A percentile compares a stretch with the other conserved stretches of the same genome.
phyloP scores from a whole-genome alignment of 2,797 vertebrate species.

The Crocodylus rhombifer region DNA sequence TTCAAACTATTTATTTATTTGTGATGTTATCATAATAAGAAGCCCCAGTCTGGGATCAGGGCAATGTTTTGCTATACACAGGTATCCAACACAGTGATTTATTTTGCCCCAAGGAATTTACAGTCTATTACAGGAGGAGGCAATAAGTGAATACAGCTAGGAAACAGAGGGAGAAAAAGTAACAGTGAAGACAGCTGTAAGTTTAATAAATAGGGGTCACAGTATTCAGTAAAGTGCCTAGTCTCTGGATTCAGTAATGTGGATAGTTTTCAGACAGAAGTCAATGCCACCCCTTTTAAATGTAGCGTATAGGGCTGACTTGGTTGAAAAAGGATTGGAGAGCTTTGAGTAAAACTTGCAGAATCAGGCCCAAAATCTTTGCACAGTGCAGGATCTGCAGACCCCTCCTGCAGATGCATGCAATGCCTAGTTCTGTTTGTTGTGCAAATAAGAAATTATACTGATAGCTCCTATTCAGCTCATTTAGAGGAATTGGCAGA shows the following conservation, averaged over 20 bases:
- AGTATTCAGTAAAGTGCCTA: neutral
- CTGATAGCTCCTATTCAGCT: neutral
- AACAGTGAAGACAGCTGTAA: neutral
- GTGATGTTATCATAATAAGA: neutral
- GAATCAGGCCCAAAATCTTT: slow-evolving; percentile 25
- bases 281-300: slow-evolving; percentile 15
- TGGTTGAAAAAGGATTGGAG: neutral
- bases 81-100: neutral
- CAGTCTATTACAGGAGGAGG: neutral
- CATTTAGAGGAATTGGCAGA: neutral
- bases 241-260: neutral
- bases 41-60: neutral
- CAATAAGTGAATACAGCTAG: neutral
- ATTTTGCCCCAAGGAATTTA: neutral
- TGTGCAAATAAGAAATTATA: slow-evolving; percentile 40
- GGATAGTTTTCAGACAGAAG: neutral
- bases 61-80: neutral
- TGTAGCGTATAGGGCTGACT: neutral
- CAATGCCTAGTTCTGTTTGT: slow-evolving; percentile 51
- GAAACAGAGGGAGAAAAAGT: neutral
- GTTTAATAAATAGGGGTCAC: neutral
- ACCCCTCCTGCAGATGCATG: neutral
- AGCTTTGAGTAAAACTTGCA: neutral
- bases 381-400: slow-evolving; percentile 10
- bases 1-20: slow-evolving; percentile 26